phyloP scores from a whole-genome alignment of 1,140 invertebrate genomes.

The Myzus persicae region DNA sequence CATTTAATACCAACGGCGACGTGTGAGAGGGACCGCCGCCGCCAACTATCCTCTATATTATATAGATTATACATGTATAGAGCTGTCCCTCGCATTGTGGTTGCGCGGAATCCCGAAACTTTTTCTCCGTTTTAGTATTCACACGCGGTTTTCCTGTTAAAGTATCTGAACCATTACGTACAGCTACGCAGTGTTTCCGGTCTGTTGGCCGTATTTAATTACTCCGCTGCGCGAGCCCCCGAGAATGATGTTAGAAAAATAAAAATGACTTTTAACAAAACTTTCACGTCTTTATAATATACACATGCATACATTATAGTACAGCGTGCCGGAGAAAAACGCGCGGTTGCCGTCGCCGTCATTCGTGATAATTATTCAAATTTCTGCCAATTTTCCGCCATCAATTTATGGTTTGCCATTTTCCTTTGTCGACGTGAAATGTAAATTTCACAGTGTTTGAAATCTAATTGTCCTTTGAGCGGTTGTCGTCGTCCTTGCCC shows the following conservation, averaged over 20 bases:
- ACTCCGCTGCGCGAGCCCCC: neutral
- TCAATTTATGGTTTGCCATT: conserved; percentile 1
- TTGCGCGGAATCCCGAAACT: conserved; percentile 17
- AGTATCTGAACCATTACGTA: conserved; percentile 22
- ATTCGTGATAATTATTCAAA: conserved; percentile 48
- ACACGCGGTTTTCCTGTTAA: conserved; percentile 16
- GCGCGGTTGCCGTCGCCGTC: neutral
- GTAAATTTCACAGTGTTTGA: conserved; percentile 18
- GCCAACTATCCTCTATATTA: too few species aligned
- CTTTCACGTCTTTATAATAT: conserved; percentile 24
- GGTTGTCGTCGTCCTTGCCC: too few species aligned
- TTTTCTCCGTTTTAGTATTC: conserved; percentile 39
- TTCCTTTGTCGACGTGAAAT: conserved; percentile 7
- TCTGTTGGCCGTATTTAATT: conserved; percentile 50
- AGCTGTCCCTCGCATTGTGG: neutral
- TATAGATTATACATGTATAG: neutral
- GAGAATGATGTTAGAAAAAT: conserved; percentile 23
- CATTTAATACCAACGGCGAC: neutral
- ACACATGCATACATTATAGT: neutral
- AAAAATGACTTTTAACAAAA: conserved; percentile 51
- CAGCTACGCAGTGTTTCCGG: conserved; percentile 11
- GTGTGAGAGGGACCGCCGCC: neutral
- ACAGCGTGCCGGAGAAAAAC: neutral
- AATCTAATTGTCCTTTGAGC: conserved; percentile 28
- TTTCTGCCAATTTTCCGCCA: conserved; percentile 27